These are phyloP conservation scores for Aphyosemion australe DNA, from an alignment of 2,113 vertebrate genomes.

Conservation along the genomic window DNA sequence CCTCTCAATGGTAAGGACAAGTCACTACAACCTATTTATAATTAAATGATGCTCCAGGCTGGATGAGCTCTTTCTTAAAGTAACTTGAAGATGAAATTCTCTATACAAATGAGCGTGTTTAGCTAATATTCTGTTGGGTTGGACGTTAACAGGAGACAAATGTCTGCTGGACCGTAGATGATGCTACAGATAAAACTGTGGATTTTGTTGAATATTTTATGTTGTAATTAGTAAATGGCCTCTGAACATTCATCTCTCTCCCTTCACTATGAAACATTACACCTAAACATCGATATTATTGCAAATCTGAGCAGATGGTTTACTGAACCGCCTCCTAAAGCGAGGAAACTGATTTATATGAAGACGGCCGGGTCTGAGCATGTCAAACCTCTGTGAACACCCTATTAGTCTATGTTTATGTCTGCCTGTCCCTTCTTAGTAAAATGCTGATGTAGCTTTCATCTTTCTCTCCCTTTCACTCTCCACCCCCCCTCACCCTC, in stretches of 20 bases:
- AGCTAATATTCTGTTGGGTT: too few species aligned
- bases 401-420: slow-evolving; percentile 59
- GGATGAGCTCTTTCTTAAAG: too few species aligned
- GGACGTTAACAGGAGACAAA: too few species aligned
- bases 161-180: too few species aligned
- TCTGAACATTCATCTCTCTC: too few species aligned
- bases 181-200: too few species aligned
- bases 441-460: slow-evolving; percentile 86
- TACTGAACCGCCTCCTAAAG: background rate
- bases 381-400: slow-evolving; percentile 12
- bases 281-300: slow-evolving; percentile 11
- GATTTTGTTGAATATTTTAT: too few species aligned
- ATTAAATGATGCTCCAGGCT: background rate
- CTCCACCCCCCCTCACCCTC: slow-evolving; percentile 78
- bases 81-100: too few species aligned
- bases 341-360: too few species aligned
- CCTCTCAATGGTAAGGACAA: background rate
- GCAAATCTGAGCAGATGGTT: slow-evolving; percentile 29
- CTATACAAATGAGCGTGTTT: too few species aligned
- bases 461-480: slow-evolving; percentile 82
- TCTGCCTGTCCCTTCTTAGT: slow-evolving; percentile 78
- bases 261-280: background rate
- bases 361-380: too few species aligned
- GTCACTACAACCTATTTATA: background rate
- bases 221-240: too few species aligned